Conservation (phyloP, 1,140 invertebrate genomes). For the Teleogryllus occipitalis region DNA sequence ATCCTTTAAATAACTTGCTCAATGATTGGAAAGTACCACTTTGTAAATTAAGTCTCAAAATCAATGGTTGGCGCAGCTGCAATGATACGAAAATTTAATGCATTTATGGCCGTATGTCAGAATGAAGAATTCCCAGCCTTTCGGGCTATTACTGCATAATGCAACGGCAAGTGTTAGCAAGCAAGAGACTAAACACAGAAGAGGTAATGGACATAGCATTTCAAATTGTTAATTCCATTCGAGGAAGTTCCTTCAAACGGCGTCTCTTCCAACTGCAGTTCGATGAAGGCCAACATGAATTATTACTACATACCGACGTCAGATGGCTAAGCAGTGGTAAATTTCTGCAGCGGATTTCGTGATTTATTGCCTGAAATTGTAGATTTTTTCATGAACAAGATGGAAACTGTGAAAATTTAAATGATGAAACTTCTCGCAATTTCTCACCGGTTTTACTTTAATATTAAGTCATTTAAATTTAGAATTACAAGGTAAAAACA, state of each 20-base stretch:
- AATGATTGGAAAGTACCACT: too few relatives aligned
- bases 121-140: slow-evolving; percentile 27
- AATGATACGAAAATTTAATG: background rate
- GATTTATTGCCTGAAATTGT: background rate
- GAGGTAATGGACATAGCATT: background rate
- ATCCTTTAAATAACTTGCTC: too few relatives aligned
- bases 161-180: slow-evolving; percentile 30
- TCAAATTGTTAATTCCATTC: slow-evolving; percentile 3
- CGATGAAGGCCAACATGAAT: slow-evolving; percentile 24
- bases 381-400: slow-evolving; percentile 17
- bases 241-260: slow-evolving; percentile 22
- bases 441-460: slow-evolving; percentile 14
- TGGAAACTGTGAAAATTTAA: slow-evolving; percentile 16
- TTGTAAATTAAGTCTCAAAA: too few relatives aligned
- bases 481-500: slow-evolving; percentile 23
- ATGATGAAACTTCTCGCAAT: slow-evolving; percentile 24
- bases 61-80: background rate
- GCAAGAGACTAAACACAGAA: background rate
- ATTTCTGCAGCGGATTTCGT: background rate
- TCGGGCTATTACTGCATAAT: slow-evolving; percentile 32
- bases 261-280: slow-evolving; percentile 25
- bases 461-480: slow-evolving; percentile 26
- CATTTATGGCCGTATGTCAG: background rate
- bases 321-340: slow-evolving; percentile 12
- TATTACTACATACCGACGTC: slow-evolving; percentile 21